A percentile compares a stretch with the other conserved stretches of the same genome.
Evolutionary conservation across 1,140 invertebrate genomes (phyloP).

Genomic region (Ceratina japonica): DNA sequence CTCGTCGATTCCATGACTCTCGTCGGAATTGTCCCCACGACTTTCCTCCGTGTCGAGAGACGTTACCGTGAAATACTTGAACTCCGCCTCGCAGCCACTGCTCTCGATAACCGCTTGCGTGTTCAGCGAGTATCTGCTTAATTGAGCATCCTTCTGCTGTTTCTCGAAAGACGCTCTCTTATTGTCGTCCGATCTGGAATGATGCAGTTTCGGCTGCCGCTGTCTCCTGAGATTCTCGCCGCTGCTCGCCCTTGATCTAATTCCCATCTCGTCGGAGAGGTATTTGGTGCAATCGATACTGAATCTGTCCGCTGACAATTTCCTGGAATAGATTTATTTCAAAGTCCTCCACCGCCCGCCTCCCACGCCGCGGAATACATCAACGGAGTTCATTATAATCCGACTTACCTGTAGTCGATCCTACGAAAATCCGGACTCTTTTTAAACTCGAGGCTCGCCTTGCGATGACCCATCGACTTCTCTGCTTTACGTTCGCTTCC

Average conservation of each 20-base stretch:
- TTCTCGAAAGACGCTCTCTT: conserved; percentile 74
- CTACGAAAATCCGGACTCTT: conserved; percentile 76
- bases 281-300: conserved; percentile 70
- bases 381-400: too few species aligned
- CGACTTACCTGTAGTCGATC: conserved; percentile 72
- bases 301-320: conserved; percentile 72
- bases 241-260: conserved; percentile 69
- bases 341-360: background rate
- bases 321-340: conserved; percentile 49
- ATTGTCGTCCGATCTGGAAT: conserved; percentile 76
- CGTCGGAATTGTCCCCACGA: conserved; percentile 67
- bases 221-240: conserved; percentile 69
- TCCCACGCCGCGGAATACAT: too few species aligned
- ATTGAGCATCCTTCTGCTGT: conserved; percentile 69
- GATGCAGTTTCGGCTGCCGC: conserved; percentile 72
- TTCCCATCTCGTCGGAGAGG: conserved; percentile 68
- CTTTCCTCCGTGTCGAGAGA: conserved; percentile 72
- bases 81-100: conserved; percentile 66
- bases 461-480: conserved; percentile 68
- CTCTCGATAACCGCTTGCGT: conserved; percentile 66
- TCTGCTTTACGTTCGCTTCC: conserved; percentile 73
- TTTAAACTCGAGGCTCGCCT: conserved; percentile 76
- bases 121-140: conserved; percentile 74
- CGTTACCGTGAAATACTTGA: conserved; percentile 72
- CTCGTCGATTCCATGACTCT: conserved; percentile 68